A percentile compares a stretch with the other conserved stretches of the same genome.
These are phyloP conservation scores for Dinomys branickii DNA, from an alignment of 2,113 vertebrate species.

Conservation along the genomic window DNA sequence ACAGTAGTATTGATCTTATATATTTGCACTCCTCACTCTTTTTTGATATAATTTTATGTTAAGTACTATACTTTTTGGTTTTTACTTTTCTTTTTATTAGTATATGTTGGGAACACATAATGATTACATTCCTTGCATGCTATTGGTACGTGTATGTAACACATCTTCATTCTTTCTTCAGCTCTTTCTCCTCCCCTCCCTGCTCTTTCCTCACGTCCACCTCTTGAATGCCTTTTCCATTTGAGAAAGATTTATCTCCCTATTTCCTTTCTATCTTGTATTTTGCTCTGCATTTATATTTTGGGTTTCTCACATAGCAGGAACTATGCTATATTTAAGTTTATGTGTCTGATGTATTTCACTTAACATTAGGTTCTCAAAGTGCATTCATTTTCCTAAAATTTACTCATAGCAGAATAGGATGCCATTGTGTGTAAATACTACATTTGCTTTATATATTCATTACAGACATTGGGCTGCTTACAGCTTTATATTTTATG, in stretches of 20 bases:
- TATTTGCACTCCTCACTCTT: background rate
- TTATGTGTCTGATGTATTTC: background rate
- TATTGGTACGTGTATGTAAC: background rate
- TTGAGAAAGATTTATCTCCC: background rate
- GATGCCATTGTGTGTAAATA: background rate
- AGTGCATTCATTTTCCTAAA: background rate
- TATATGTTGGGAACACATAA: background rate
- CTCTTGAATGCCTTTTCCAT: background rate
- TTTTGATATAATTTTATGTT: background rate
- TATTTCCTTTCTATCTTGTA: background rate
- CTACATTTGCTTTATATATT: background rate
- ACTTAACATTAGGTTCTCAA: background rate
- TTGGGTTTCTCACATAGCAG: background rate
- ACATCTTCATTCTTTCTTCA: background rate
- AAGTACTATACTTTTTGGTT: background rate
- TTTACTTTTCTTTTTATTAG: background rate
- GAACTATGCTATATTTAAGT: background rate
- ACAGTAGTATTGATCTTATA: background rate
- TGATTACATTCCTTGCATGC: background rate
- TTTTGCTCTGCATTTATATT: background rate
- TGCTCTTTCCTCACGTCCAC: background rate
- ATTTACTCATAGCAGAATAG: background rate
- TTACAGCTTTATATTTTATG: background rate
- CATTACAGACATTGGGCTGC: background rate
- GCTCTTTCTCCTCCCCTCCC: background rate